Evolutionary conservation across 37 sponge, comb jelly and placozoan species (phyloP), one percentile per base, ranked within the genome.

Genomic region (Axinella damicornis): DNA sequence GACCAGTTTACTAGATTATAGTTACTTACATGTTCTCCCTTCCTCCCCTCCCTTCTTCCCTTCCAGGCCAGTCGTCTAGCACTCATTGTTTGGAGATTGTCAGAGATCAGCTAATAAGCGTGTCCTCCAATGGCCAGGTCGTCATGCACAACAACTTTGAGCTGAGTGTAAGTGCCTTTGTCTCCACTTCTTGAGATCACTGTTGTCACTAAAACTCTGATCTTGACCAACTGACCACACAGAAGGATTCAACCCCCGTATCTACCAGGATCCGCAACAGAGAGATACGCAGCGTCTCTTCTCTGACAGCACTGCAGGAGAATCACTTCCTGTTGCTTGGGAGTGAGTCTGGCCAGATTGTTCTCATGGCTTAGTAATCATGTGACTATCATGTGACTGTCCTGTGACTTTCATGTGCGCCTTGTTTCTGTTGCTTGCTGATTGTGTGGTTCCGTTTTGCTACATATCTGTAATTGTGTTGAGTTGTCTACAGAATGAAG

Each of bases 361-460:
- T 82, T 9, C 86, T 94, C 36, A 84, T 84, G 86, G 89, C 92
- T 53, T 94, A 63, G 46, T 46, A n/a, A n/a, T n/a, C n/a, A n/a
- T n/a, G 46, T 46, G 46, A 46, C n/a, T n/a, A n/a, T 46, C 46
- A 46, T 46, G 46, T 46, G 46, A 46, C 46, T 46, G 46, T 46
- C 46, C 4, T 46, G 46, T 46, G 46, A 46, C 46, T 46, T 4
- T 46, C 46, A 46, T 46, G 46, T 46, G 46, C 9, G 46, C 46
- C 46, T 46, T 46, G 46, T 46, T 46, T 46, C 4, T 46, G 4
- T 46, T 9, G 4, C 6, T 46, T 9, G 9, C 46, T 46, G 46
- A 46, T 46, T 46, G 46, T 46, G 46, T 46, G n/a, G n/a, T n/a
- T n/a, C n/a, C n/a, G n/a, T n/a, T n/a, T 46, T 46, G 4, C 46